Conservation (phyloP, 2,888 invertebrate genomes). For the Hoplodrina blanda region DNA sequence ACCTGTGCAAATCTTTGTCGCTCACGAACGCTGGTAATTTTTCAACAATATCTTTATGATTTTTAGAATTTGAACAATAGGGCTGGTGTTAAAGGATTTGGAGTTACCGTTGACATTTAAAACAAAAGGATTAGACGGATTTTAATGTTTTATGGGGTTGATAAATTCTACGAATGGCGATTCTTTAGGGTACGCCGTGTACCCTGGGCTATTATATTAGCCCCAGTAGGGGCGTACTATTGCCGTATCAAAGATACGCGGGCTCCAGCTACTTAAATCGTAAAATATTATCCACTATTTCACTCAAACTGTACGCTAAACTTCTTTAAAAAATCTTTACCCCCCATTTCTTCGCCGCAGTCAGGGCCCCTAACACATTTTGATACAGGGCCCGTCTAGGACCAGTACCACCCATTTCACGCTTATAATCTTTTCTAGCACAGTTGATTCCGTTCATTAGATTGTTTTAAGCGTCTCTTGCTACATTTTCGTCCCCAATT, state of each 20-base stretch:
- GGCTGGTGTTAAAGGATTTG: neutral
- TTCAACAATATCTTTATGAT: conserved; percentile 22
- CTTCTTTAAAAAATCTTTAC: too few species aligned
- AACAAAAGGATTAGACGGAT: neutral
- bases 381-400: too few species aligned
- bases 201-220: too few species aligned
- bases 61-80: conserved; percentile 1
- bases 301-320: too few species aligned
- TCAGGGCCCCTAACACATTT: too few species aligned
- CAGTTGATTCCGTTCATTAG: neutral
- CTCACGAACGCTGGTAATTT: conserved; percentile 45
- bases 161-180: neutral
- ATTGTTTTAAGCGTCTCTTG: neutral
- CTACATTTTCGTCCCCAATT: conserved; percentile 13
- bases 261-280: too few species aligned
- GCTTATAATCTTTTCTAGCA: neutral
- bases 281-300: too few species aligned
- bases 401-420: too few species aligned
- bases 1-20: conserved; percentile 66
- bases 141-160: neutral
- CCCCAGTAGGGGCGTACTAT: too few species aligned
- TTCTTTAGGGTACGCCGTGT: neutral
- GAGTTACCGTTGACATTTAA: neutral
- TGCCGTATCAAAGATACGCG: too few species aligned
- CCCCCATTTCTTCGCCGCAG: too few species aligned